These are phyloP conservation scores for Drosophila nigricruria DNA, from an alignment of 2,888 invertebrate species.

Conservation along the genomic window DNA sequence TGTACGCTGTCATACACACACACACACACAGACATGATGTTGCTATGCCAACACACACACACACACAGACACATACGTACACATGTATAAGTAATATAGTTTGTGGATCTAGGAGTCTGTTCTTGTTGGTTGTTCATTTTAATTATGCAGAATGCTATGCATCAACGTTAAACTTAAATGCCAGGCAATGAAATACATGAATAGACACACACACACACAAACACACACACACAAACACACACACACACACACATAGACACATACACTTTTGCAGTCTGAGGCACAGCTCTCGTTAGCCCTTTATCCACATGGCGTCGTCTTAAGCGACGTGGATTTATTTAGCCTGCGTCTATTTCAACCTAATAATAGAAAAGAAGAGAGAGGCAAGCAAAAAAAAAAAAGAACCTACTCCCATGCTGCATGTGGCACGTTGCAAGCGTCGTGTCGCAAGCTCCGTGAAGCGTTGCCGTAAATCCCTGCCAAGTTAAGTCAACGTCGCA, in stretches of 20 bases:
- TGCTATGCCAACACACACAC: not conserved
- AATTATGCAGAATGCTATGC: constrained; percentile 76
- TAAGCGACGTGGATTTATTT: constrained; percentile 79
- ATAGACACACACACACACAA: constrained; percentile 32
- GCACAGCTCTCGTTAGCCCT: constrained; percentile 12
- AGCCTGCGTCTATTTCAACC: constrained; percentile 77
- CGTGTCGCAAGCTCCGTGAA: constrained; percentile 42
- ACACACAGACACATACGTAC: not conserved
- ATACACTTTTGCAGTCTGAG: constrained; percentile 10
- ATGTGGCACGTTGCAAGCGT: constrained; percentile 38
- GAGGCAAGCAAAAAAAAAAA: too few relatives aligned
- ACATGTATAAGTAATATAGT: constrained; percentile 4
- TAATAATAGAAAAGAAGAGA: constrained; percentile 56
- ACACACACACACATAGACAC: too few relatives aligned
- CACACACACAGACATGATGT: constrained; percentile 14
- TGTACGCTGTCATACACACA: constrained; percentile 27
- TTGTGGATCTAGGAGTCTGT: constrained; percentile 23
- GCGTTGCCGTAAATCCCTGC: constrained; percentile 79
- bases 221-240: constrained; percentile 11
- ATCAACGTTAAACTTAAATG: constrained; percentile 76
- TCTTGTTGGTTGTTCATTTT: constrained; percentile 56
- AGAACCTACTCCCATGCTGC: constrained; percentile 29
- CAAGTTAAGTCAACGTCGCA: constrained; percentile 79
- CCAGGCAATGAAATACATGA: constrained; percentile 73
- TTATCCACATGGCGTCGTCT: constrained; percentile 61